Conservation (phyloP, 2,113 vertebrate species). For the Alethe castanea region DNA sequence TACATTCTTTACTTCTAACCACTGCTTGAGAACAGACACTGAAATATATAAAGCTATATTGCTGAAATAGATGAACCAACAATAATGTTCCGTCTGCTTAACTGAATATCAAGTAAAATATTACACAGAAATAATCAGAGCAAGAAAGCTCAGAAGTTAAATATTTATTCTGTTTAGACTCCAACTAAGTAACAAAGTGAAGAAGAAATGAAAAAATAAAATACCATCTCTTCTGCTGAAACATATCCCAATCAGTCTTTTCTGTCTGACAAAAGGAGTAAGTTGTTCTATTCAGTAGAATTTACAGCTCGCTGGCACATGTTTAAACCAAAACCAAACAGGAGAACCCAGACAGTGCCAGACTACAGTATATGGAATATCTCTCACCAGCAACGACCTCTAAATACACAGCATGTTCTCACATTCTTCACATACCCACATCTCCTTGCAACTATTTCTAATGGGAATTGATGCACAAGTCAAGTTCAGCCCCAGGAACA, state of each 20-base stretch:
- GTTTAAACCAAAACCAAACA: neutral
- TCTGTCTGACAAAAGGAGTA: neutral
- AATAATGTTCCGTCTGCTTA: neutral
- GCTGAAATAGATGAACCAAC: neutral
- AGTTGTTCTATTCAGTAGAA: neutral
- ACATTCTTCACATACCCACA: neutral
- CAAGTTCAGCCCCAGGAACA: neutral
- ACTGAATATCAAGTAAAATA: constrained; percentile 3
- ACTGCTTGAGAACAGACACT: neutral
- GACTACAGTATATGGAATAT: neutral
- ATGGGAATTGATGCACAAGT: neutral
- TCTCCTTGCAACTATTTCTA: neutral
- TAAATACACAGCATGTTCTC: neutral
- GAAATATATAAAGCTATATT: neutral
- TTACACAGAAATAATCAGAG: constrained; percentile 6
- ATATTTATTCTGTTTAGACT: constrained; percentile 19
- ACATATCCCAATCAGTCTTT: neutral
- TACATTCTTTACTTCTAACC: neutral
- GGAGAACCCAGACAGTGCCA: neutral
- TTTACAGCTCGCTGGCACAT: neutral
- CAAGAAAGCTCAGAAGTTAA: constrained; percentile 33
- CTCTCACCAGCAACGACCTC: neutral
- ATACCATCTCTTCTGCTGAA: neutral
- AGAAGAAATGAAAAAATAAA: neutral
- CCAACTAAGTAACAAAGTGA: neutral